Evolutionary conservation across 2,888 invertebrate species (phyloP).

Genomic region (Noctua janthina): DNA sequence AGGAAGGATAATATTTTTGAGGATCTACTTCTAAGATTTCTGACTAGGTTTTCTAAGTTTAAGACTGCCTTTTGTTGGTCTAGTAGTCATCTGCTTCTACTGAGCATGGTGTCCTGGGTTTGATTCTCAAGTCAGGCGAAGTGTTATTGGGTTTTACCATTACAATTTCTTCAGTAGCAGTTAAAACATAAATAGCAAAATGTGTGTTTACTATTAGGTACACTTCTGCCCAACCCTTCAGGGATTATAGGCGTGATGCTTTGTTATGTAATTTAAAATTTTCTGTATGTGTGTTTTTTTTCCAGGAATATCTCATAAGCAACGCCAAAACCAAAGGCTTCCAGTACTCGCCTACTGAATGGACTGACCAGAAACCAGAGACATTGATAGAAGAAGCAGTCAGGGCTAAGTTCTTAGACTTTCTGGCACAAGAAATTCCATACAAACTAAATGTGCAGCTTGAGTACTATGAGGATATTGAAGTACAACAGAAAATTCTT

Average conservation of each 20-base stretch:
- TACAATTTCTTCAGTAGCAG: not conserved
- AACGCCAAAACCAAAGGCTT: slow-evolving; percentile 92
- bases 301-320: slow-evolving; percentile 92
- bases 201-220: not conserved
- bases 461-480: slow-evolving; percentile 91
- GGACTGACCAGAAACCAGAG: slow-evolving; percentile 94
- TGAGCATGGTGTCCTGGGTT: not conserved
- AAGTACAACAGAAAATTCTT: slow-evolving; percentile 86
- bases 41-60: not conserved
- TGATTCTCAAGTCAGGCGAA: not conserved
- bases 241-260: not conserved
- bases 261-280: not conserved
- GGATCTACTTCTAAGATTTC: not conserved
- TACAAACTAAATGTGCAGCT: slow-evolving; percentile 92
- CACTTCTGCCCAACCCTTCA: not conserved
- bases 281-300: slow-evolving; percentile 44
- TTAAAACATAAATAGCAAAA: not conserved
- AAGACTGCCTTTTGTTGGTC: not conserved
- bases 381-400: slow-evolving; percentile 93
- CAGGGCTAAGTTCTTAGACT: slow-evolving; percentile 95
- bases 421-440: slow-evolving; percentile 96
- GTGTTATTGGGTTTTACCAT: not conserved
- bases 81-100: not conserved
- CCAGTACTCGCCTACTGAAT: slow-evolving; percentile 92
- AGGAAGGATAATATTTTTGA: not conserved